A percentile compares a stretch with the other conserved stretches of the same genome.
These are phyloP conservation scores for Lysandra coridon DNA, from an alignment of 2,888 invertebrate genomes.

Conservation along the genomic window DNA sequence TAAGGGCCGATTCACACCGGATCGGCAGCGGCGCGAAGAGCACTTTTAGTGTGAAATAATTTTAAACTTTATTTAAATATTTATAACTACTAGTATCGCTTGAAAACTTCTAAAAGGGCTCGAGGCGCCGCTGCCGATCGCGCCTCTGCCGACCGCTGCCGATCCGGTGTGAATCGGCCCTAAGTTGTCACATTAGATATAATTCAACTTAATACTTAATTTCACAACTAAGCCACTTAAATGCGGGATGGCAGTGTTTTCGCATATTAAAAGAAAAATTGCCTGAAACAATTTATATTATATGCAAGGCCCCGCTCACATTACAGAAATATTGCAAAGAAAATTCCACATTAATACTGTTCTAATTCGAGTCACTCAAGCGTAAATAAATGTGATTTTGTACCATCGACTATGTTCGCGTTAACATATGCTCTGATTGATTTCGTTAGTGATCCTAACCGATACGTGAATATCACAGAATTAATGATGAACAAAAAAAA, in stretches of 20 bases:
- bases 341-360: slow-evolving; percentile 47
- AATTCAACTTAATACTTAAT: slow-evolving; percentile 37
- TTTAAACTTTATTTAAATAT: too few species aligned
- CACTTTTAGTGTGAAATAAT: too few species aligned
- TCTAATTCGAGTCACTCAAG: slow-evolving; percentile 39
- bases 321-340: slow-evolving; percentile 42
- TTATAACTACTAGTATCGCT: too few species aligned
- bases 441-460: slow-evolving; percentile 37
- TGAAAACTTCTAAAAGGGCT: too few species aligned
- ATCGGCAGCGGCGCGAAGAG: too few species aligned
- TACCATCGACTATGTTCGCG: slow-evolving; percentile 48
- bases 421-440: slow-evolving; percentile 42
- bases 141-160: too few species aligned
- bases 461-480: slow-evolving; percentile 48
- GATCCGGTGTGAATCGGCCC: too few species aligned
- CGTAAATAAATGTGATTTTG: slow-evolving; percentile 47
- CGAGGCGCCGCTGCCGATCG: too few species aligned
- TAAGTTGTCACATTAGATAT: slow-evolving; percentile 32
- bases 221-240: slow-evolving; percentile 45
- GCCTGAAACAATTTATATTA: slow-evolving; percentile 51
- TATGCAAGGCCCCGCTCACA: slow-evolving; percentile 68
- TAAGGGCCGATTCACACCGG: neutral
- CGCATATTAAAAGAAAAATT: slow-evolving; percentile 48
- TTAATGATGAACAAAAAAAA: slow-evolving; percentile 40
- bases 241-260: slow-evolving; percentile 68